Evolutionary conservation across 2,113 vertebrate species (phyloP), one percentile per base, ranked within the genome.

Genomic region (Corythornis vintsioides): DNA sequence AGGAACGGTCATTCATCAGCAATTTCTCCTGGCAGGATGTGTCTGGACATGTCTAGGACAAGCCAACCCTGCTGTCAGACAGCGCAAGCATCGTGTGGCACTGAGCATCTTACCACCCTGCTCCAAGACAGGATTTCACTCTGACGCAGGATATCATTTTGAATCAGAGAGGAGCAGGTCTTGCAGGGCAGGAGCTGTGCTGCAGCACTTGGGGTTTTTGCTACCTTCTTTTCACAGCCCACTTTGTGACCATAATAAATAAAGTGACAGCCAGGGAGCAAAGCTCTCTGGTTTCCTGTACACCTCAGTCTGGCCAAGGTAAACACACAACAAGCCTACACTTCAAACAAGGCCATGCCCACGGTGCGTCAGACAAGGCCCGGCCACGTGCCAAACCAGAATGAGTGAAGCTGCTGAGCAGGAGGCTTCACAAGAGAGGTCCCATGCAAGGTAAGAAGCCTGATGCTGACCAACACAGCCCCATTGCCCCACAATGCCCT

Each of bases 261-360:
- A 92, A 88, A 88, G 85, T 0, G 15, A 92, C 71, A 85, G 85
- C 89, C 88, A 96, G 64, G 22, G 79, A 95, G 92, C 85, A 88
- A 90, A 73, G 38, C 85, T 84, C 67, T 94, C 75, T 95, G 95
- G 93, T 96, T 96, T 96, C 92, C 95, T 94, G 82, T 92, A 95
- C 90, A 89, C 94, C 85, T 92, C 90, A 59, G 31, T 50, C 75
- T 95, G 88, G 82, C 92, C 94, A 95, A 92, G 52, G 71, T 95
- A 96, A 96, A 95, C 84, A 96, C 57, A 93, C 78, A 95, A 86
- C 77, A 92, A 92, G 84, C 77, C 77, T 89, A 70, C 43, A 86
- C 87, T 95, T 95, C 86, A 90, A 89, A 92, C 6, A 0, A 60
- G 59, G 28, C 93, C 64, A 43, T 93, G 89, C 71, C 82, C 85